phyloP scores from a whole-genome alignment of 2,888 invertebrate species.

The Dryobota labecula region DNA sequence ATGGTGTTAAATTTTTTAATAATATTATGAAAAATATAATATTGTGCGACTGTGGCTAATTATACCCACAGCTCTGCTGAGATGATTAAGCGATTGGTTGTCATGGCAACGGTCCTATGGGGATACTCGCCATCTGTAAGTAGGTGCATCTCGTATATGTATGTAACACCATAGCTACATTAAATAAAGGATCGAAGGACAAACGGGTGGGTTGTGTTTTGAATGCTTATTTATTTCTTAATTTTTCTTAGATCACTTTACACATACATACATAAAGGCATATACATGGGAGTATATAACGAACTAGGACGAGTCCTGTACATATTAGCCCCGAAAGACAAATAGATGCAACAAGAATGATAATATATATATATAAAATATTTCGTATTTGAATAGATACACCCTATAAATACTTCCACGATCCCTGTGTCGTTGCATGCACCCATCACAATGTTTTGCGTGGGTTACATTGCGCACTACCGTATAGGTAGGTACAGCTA shows the following conservation, averaged over 20 bases:
- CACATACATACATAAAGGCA: no score
- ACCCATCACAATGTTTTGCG: no score
- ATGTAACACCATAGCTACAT: neutral
- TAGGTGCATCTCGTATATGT: neutral
- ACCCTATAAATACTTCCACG: no score
- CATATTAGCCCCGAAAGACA: no score
- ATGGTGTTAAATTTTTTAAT: neutral
- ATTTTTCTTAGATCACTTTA: neutral
- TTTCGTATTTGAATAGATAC: no score
- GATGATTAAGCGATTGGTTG: conserved; percentile 20
- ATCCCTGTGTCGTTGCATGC: no score
- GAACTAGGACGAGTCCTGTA: no score
- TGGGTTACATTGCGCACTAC: no score
- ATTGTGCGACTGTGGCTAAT: neutral
- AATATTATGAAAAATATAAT: neutral
- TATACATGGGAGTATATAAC: no score
- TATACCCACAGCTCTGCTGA: neutral
- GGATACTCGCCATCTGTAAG: neutral
- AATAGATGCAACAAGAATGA: no score
- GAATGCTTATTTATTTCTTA: neutral
- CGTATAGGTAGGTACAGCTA: neutral
- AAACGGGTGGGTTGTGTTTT: neutral
- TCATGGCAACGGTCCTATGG: conserved; percentile 19
- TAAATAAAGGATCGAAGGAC: neutral
- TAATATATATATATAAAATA: no score